phyloP scores from a whole-genome alignment of 2,113 vertebrate genomes.

The Petrocephalus microphthalmus region DNA sequence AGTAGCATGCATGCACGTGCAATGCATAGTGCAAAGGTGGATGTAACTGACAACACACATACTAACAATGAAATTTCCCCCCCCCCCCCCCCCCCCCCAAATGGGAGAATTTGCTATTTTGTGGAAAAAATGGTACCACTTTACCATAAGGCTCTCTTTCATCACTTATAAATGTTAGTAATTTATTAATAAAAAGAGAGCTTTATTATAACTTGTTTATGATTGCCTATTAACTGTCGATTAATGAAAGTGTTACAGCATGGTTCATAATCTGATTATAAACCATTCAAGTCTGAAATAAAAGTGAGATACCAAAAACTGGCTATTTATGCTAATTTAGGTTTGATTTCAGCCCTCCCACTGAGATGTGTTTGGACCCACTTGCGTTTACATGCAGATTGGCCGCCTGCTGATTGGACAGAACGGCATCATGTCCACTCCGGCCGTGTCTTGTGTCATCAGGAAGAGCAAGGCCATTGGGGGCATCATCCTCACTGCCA shows the following conservation, averaged over 20 bases:
- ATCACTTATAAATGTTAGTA: no score
- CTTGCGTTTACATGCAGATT: slow-evolving; percentile 63
- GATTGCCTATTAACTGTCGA: not conserved
- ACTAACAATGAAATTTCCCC: not conserved
- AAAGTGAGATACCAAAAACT: no score
- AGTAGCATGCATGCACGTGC: not conserved
- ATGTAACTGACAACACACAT: not conserved
- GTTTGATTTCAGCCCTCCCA: no score
- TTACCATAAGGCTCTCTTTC: not conserved
- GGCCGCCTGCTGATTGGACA: slow-evolving; percentile 88
- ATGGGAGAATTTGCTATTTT: not conserved
- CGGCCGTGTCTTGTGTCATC: slow-evolving; percentile 86
- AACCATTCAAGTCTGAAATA: not conserved
- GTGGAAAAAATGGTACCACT: not conserved
- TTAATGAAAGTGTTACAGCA: not conserved
- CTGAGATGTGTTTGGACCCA: not conserved
- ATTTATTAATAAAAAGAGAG: no score
- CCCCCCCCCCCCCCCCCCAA: no score
- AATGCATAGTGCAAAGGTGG: not conserved
- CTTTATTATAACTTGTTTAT: not conserved
- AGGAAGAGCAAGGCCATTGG: slow-evolving; percentile 92
- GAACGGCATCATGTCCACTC: slow-evolving; percentile 88
- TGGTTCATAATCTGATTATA: not conserved
- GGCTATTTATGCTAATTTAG: not conserved
- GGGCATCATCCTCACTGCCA: slow-evolving; percentile 87